Conservation (phyloP, 2,113 vertebrate genomes). For the Haemorhous mexicanus region DNA sequence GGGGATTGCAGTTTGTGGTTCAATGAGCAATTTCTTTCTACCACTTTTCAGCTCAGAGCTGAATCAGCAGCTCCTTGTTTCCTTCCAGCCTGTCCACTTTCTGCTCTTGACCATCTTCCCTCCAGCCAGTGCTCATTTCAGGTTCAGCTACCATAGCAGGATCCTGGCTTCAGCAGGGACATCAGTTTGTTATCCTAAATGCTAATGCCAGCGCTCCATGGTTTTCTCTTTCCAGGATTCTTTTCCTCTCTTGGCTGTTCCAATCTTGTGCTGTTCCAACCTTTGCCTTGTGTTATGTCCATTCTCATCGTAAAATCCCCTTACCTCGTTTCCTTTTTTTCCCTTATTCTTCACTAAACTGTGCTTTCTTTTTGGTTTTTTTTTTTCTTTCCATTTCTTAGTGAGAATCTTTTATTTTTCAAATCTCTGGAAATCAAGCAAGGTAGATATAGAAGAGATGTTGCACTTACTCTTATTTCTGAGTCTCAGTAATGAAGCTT, state of each 20-base stretch:
- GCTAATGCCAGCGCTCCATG: not conserved
- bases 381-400: not conserved
- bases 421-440: not conserved
- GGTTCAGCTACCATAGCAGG: not conserved
- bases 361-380: not conserved
- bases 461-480: not conserved
- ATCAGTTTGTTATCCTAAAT: not conserved
- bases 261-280: not conserved
- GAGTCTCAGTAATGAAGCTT: not conserved
- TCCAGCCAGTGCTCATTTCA: not conserved
- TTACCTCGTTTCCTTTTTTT: not conserved
- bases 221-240: not conserved
- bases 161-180: not conserved
- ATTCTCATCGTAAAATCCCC: not conserved
- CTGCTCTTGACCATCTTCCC: not conserved
- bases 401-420: not conserved
- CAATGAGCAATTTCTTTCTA: not conserved
- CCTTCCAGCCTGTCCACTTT: not conserved
- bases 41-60: not conserved
- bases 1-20: not conserved
- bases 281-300: not conserved
- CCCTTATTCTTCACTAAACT: not conserved
- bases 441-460: not conserved
- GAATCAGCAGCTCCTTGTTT: not conserved
- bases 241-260: not conserved